Evolutionary conservation across 2,888 invertebrate genomes (phyloP), one percentile per base, ranked within the genome.

Genomic region (Acleris emargana): DNA sequence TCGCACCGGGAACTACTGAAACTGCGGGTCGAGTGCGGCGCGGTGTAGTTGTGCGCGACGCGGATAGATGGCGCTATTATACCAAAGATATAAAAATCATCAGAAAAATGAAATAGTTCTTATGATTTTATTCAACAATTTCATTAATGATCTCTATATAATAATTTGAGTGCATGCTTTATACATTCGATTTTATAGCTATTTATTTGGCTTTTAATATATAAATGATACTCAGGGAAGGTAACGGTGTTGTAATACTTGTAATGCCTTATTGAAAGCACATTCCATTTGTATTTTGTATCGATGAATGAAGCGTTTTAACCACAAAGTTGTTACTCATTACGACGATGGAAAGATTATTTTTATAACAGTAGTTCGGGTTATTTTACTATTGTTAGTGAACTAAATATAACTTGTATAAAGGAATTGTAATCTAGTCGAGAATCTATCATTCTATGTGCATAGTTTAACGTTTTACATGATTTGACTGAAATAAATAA

Each of bases 401-500:
- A 43, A 55, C 42, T 43, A 45, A 52, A 16, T 45, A 38, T 32
- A 7, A 42, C 17, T 5, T 58, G 22, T 55, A 59, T 60, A 55
- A 66, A 68, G 68, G 64, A 67, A 67, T 50, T 69, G 67, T 71
- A 68, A 61, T 72, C 70, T 73, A 71, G 72, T 72, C 71, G 38
- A 51, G 52, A 42, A 52, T 51, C 16, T 61, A 50, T 57, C 47
- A 43, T 58, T 64, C 62, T 64, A 68, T 59, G 73, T 71, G 71
- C 66, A 64, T 67, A 58, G 68, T 69, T 63, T 72, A 71, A 71
- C 70, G 75, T 75, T 70, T 76, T 78, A 74, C 81, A 81, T 82
- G 20, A 77, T 82, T 83, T 81, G 83, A 85, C 83, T 84, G 84
- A 86, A 83, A 85, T 83, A 81, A 82, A 77, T 78, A 79, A 66